Percentiles rank a stretch among this genome's conserved stretches.
Conservation (phyloP, 2,888 invertebrate genomes). For the Marronus borbonicus region DNA sequence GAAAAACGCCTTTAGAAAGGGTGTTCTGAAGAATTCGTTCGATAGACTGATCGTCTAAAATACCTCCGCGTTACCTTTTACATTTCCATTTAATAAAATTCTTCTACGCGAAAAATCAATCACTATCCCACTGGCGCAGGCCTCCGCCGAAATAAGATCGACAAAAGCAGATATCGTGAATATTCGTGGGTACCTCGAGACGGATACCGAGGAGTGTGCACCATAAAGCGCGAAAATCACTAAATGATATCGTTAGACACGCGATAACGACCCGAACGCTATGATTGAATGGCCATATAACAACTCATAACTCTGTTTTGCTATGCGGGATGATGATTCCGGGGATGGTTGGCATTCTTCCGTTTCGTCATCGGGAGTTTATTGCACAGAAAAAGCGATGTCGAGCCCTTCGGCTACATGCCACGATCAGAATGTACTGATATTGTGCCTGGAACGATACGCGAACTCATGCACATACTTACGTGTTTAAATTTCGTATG, state of each 20-base stretch:
- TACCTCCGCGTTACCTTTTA: too few species aligned
- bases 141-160: background rate
- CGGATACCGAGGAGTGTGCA: conserved; percentile 48
- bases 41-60: too few species aligned
- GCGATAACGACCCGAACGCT: conserved; percentile 62
- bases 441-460: too few species aligned
- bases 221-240: conserved; percentile 60
- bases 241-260: conserved; percentile 66
- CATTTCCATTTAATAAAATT: too few species aligned
- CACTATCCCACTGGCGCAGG: background rate
- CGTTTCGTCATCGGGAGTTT: conserved; percentile 61
- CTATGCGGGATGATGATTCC: conserved; percentile 68
- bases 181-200: conserved; percentile 7
- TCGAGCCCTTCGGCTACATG: too few species aligned
- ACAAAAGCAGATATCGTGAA: conserved; percentile 36
- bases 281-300: conserved; percentile 68
- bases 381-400: conserved; percentile 59
- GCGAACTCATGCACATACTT: too few species aligned
- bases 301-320: conserved; percentile 69
- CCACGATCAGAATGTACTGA: too few species aligned
- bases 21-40: too few species aligned
- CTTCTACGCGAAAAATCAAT: background rate
- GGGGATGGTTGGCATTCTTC: conserved; percentile 65
- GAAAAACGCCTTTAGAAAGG: too few species aligned
- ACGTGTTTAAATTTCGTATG: too few species aligned